Evolutionary conservation across 1,140 invertebrate genomes (phyloP), one percentile per base, ranked within the genome.

Genomic region (Aphidius ervi): DNA sequence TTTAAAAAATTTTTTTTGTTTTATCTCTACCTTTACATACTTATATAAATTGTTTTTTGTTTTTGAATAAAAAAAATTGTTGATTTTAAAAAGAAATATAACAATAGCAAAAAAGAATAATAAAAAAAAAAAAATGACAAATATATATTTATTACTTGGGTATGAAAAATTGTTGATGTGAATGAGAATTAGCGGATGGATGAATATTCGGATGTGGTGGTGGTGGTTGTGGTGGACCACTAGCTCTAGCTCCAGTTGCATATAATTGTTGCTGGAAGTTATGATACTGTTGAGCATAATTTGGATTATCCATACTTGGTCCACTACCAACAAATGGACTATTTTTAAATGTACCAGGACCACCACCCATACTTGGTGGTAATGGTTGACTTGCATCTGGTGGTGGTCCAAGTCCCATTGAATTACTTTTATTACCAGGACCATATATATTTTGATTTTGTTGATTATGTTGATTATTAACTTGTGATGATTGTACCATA

Each of bases 221-320:
- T 16, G 52, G 52, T 42, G 52, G 52, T 41, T 10, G 52, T 16
- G 52, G 73, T 45, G 73, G 75, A 9, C 76, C 77, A 47, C 74
- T 78, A 46, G 82, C 88, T 63, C 91, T 83, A 23, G 90, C 92
- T 61, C 91, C 91, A 8, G 93, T 96, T 37, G 93, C 93, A 81
- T 96, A 95, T 58, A 95, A 80, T 76, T 95, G 93, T 74, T 95
- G 94, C 72, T 96, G 94, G 82, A 96, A 95, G 79, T 95, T 93
- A 76, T 95, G 93, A 82, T 93, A 95, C 83, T 95, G 93, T 74
- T 94, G 92, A 69, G 92, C 93, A 81, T 95, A 95, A 74, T 92
- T 94, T 9, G 93, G 90, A 82, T 95, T 93, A 50, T 88, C 86
- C 57, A 92, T 92, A 10, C 87, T 90, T 4, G 91, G 91, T 9